Percentiles rank a stretch among this genome's conserved stretches.
These are phyloP conservation scores for Phyllotis vaccarum DNA, from an alignment of 2,797 vertebrate species.

Conservation along the genomic window DNA sequence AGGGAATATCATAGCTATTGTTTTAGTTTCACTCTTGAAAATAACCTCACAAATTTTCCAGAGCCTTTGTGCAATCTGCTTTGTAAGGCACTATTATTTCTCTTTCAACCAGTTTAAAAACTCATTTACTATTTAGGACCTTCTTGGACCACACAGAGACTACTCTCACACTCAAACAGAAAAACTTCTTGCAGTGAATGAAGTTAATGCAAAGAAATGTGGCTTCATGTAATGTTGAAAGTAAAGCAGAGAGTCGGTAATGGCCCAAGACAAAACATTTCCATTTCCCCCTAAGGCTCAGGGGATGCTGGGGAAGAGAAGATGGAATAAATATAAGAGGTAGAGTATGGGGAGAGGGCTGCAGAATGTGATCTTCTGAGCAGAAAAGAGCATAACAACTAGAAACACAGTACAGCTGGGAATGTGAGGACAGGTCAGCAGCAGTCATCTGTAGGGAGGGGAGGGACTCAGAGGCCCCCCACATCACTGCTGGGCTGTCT, in stretches of 20 bases:
- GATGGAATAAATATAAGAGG: neutral
- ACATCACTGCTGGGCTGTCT: neutral
- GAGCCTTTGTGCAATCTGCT: neutral
- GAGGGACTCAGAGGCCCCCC: no score
- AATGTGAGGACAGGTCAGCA: no score
- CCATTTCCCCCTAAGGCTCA: neutral
- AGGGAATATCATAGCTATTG: neutral
- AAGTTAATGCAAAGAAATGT: neutral
- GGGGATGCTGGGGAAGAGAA: neutral
- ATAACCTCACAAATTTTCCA: neutral
- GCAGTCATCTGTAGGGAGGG: neutral
- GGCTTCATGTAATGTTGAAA: neutral
- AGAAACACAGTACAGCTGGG: no score
- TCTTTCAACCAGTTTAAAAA: slow-evolving; percentile 27
- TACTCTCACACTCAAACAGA: neutral
- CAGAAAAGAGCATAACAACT: neutral
- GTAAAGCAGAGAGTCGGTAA: no score
- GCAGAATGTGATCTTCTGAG: neutral
- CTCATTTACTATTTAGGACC: neutral
- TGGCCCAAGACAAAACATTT: neutral
- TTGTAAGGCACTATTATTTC: neutral
- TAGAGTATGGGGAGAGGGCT: neutral
- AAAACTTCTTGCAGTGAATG: neutral
- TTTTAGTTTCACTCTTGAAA: neutral
- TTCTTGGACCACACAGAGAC: neutral